These are phyloP conservation scores for Strigamia crassipes DNA, from an alignment of 2,888 invertebrate genomes.

Conservation along the genomic window DNA sequence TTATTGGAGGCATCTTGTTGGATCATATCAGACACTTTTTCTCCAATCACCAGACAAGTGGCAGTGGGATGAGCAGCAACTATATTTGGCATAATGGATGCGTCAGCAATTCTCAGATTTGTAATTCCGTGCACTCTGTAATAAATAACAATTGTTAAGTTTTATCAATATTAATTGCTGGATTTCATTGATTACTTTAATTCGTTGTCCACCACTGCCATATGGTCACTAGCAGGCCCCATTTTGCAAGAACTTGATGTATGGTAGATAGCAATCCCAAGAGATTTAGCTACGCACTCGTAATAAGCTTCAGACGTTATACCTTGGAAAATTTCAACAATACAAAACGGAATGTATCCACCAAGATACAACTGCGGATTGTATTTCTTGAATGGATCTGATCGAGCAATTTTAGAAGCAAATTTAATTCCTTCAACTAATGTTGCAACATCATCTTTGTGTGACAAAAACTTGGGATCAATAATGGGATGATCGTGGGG, in stretches of 20 bases:
- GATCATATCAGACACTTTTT: too few relatives aligned
- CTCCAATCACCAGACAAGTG: too few relatives aligned
- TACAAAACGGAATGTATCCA: neutral
- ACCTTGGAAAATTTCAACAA: too few relatives aligned
- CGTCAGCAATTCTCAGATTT: conserved; percentile 74
- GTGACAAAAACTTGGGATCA: conserved; percentile 61
- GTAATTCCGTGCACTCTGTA: conserved; percentile 68
- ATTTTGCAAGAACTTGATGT: conserved; percentile 39
- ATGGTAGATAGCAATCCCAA: neutral
- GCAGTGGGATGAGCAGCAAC: too few relatives aligned
- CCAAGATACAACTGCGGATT: neutral
- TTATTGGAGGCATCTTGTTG: too few relatives aligned
- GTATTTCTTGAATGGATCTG: neutral
- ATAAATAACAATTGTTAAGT: too few relatives aligned
- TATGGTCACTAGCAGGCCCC: neutral
- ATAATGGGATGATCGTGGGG: conserved; percentile 60
- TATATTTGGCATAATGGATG: conserved; percentile 78
- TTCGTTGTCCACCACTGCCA: conserved; percentile 29
- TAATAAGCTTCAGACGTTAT: neutral
- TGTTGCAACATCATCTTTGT: conserved; percentile 55
- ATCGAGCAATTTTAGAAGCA: neutral
- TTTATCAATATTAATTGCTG: too few relatives aligned
- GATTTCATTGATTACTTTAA: conserved; percentile 14
- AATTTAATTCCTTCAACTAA: conserved; percentile 48
- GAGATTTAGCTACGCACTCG: neutral